These are phyloP conservation scores for Pyxicephalus adspersus DNA, from an alignment of 2,113 vertebrate genomes.

Conservation along the genomic window DNA sequence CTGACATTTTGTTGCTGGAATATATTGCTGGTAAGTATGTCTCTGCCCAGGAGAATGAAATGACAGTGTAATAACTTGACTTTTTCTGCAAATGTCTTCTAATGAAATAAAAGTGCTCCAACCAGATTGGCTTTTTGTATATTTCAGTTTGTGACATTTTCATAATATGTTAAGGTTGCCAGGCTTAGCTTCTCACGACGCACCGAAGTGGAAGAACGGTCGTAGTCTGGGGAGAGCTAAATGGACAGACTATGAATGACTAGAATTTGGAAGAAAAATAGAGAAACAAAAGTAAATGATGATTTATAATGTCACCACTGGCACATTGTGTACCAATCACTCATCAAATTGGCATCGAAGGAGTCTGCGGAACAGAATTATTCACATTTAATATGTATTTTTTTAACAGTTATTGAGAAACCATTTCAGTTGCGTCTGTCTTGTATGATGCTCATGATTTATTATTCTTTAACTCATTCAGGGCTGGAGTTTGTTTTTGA, in stretches of 20 bases:
- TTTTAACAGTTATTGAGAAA: not conserved
- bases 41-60: conserved; percentile 12
- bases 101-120: conserved; percentile 41
- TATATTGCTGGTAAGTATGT: conserved; percentile 22
- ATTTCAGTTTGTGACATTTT: conserved; percentile 36
- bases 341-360: conserved; percentile 48
- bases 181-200: conserved; percentile 31
- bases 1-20: conserved; percentile 31
- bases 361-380: conserved; percentile 25
- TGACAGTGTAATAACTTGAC: conserved; percentile 27
- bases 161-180: conserved; percentile 39
- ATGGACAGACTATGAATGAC: conserved; percentile 40
- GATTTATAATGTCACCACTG: conserved; percentile 53
- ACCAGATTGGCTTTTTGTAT: conserved; percentile 36
- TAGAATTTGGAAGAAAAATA: conserved; percentile 14
- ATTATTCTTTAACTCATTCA: no score
- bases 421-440: no score
- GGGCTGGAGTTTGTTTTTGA: no score
- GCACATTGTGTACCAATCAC: conserved; percentile 53
- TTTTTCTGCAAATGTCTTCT: conserved; percentile 13
- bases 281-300: conserved; percentile 36
- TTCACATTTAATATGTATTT: conserved; percentile 43
- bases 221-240: conserved; percentile 32
- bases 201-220: conserved; percentile 13
- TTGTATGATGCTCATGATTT: no score